Evolutionary conservation across 2,797 vertebrate species (phyloP), one percentile per base, ranked within the genome.

Genomic region (Cheirogaleus major): DNA sequence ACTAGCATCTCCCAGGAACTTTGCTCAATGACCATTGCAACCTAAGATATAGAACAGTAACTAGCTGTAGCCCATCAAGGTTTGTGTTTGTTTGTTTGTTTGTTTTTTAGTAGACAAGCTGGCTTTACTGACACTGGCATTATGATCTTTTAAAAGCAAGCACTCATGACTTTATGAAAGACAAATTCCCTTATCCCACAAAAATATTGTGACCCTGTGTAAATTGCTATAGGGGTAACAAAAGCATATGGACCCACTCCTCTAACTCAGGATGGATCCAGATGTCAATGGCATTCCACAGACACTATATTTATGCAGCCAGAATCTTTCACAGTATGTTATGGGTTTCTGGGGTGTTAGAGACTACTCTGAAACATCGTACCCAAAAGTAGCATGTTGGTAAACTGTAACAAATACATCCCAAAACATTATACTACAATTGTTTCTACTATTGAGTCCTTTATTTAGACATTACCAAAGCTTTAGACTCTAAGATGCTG

Each of bases 91-190:
- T 81, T 75, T 78, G 45, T 75, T 89, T 35, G 22, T n/a, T 38
- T 57, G 3, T 23, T 57, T 57, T 96, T 90, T 89, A 93, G 57
- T 92, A 94, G 91, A 52, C 72, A 85, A 93, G 61, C 38, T 83
- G n/a, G 30, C 45, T 75, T 94, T 75, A 79, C 30, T 79, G 12
- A 85, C 12, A 81, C 2, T 18, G 50, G 0, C 27, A 80, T 57
- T 10, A 70, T 25, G 13, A 30, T 91, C 1, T 41, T 75, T 25
- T 43, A 50, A 88, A 94, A 87, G 9, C 30, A 86, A 88, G 23
- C 11, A 57, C 38, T 95, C 52, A 32, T 63, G 30, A 23, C n/a
- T 93, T 90, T 63, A 80, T 32, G 38, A 69, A 89, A 83, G 67
- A 45, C 30, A 25, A 93, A 90, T 88, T 38, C 30, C 15, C 81